phyloP scores from a whole-genome alignment of 1,140 invertebrate species.

The Kradibia gibbosae region DNA sequence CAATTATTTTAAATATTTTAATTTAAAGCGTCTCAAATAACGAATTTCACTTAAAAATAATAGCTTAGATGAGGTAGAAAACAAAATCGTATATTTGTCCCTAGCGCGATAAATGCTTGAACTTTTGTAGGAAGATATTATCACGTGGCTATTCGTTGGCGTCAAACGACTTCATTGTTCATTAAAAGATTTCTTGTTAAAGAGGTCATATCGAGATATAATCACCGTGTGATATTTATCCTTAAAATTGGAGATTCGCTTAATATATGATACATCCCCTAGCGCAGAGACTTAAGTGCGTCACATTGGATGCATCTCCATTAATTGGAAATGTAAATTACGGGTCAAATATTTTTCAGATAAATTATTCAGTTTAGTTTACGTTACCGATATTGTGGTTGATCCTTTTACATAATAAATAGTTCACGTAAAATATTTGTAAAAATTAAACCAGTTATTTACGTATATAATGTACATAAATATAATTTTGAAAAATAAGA shows the following conservation, averaged over 20 bases:
- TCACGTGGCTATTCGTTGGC: background rate
- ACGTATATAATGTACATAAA: no score
- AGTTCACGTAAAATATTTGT: no score
- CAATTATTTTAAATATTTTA: background rate
- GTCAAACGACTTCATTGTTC: slow-evolving; percentile 16
- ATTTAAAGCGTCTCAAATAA: background rate
- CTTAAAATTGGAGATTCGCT: background rate
- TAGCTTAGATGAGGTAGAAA: background rate
- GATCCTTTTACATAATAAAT: background rate
- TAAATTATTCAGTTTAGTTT: background rate
- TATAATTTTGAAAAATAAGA: no score
- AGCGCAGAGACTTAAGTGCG: background rate
- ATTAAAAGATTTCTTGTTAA: background rate
- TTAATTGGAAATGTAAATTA: slow-evolving; percentile 28
- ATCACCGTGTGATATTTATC: slow-evolving; percentile 31
- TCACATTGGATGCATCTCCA: background rate
- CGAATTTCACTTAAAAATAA: background rate
- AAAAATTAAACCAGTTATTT: no score
- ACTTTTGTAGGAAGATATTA: slow-evolving; percentile 16
- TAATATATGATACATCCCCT: slow-evolving; percentile 5
- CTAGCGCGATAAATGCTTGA: background rate
- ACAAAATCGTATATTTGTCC: background rate
- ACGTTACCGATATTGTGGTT: no score
- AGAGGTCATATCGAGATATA: slow-evolving; percentile 19
- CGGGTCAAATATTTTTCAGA: background rate